Conservation (phyloP, 2,888 invertebrate species). For the Drosophila flavopinicola region DNA sequence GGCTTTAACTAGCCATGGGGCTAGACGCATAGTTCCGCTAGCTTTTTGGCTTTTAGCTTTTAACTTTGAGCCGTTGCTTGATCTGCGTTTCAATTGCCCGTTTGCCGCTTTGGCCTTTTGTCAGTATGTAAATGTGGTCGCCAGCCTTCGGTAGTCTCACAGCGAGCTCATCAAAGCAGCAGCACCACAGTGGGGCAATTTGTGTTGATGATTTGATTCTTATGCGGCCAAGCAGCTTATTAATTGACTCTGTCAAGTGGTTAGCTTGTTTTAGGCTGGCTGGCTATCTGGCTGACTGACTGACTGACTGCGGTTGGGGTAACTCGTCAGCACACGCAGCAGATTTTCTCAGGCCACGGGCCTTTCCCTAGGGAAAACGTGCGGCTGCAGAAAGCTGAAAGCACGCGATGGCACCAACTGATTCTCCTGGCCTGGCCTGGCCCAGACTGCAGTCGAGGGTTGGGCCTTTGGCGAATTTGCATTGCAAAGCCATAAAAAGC, state of each 20-base stretch:
- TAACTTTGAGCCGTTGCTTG: not conserved
- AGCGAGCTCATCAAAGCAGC: not conserved
- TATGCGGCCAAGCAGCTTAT: constrained; percentile 11
- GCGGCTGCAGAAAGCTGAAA: constrained; percentile 6
- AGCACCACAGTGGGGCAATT: constrained; percentile 11
- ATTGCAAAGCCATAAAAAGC: constrained; percentile 48
- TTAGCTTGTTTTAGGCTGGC: not conserved
- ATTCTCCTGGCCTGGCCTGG: too few species aligned
- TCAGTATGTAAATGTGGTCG: constrained; percentile 22
- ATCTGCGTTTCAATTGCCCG: constrained; percentile 21
- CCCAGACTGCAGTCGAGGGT: not conserved
- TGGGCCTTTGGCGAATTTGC: constrained; percentile 38
- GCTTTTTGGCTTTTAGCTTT: constrained; percentile 17
- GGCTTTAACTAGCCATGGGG: constrained; percentile 16
- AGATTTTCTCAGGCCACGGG: constrained; percentile 40
- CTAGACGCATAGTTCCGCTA: constrained; percentile 37
- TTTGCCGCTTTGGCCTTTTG: constrained; percentile 31
- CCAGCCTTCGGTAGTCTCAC: constrained; percentile 16
- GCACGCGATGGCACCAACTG: constrained; percentile 44
- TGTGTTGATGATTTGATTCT: constrained; percentile 5
- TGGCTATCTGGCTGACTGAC: too few species aligned
- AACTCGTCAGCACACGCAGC: constrained; percentile 17
- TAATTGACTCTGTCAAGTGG: constrained; percentile 18
- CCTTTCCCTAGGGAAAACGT: constrained; percentile 60
- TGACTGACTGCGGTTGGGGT: too few species aligned